phyloP scores from a whole-genome alignment of 1,140 invertebrate genomes.

The Drosophila oshimai region DNA sequence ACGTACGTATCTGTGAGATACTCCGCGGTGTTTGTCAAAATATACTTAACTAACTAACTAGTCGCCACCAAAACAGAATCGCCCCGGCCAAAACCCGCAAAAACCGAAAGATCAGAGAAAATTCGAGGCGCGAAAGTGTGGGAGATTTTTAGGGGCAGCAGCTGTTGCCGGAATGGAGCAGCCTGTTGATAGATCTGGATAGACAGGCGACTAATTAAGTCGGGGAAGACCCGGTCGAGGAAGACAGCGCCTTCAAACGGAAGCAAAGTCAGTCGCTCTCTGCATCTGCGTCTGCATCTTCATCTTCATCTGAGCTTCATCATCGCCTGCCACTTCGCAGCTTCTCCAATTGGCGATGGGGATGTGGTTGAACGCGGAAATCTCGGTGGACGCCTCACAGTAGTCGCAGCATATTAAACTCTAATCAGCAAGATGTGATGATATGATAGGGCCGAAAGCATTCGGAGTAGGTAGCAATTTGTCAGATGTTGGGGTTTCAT shows the following conservation, averaged over 20 bases:
- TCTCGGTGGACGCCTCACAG: constrained; percentile 41
- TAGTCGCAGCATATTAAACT: constrained; percentile 59
- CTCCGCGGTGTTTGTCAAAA: constrained; percentile 62
- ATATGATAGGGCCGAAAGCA: constrained; percentile 50
- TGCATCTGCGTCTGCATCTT: constrained; percentile 24
- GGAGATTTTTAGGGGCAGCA: constrained; percentile 47
- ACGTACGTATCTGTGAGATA: constrained; percentile 65
- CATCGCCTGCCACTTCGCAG: constrained; percentile 3
- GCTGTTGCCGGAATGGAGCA: constrained; percentile 39
- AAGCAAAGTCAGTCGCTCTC: constrained; percentile 46
- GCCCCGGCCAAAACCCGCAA: constrained; percentile 5
- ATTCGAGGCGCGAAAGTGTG: constrained; percentile 59
- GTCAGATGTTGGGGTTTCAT: constrained; percentile 62
- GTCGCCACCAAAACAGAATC: constrained; percentile 23
- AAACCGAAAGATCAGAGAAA: constrained; percentile 6
- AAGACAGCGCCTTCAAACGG: constrained; percentile 27
- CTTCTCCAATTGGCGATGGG: constrained; percentile 39
- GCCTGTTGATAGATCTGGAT: constrained; percentile 44
- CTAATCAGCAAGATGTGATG: constrained; percentile 67
- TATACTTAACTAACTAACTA: constrained; percentile 17
- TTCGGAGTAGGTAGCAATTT: constrained; percentile 56
- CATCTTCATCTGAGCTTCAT: constrained; percentile 24
- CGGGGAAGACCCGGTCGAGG: constrained; percentile 18
- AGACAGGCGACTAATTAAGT: constrained; percentile 62
- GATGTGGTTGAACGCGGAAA: constrained; percentile 65